phyloP scores from a whole-genome alignment of 1,140 invertebrate genomes.

The Venturia canescens region DNA sequence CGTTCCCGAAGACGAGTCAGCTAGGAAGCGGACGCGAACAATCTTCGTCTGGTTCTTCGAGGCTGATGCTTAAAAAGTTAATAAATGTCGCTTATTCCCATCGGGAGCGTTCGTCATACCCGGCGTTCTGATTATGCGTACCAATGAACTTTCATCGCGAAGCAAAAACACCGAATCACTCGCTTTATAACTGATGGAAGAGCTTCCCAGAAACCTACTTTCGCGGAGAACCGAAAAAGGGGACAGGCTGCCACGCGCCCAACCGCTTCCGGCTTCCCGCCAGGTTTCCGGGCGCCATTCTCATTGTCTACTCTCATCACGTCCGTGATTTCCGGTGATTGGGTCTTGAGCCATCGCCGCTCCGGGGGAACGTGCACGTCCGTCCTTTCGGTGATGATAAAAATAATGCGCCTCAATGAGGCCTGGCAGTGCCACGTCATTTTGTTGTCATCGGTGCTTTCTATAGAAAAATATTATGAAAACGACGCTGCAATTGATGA shows the following conservation, averaged over 20 bases:
- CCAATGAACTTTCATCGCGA: too few species aligned
- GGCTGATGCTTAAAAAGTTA: neutral
- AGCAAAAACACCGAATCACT: neutral
- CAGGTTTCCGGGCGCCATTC: slow-evolving; percentile 54
- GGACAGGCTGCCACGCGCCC: slow-evolving; percentile 37
- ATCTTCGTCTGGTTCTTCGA: slow-evolving; percentile 9
- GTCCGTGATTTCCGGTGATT: slow-evolving; percentile 57
- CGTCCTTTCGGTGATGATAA: slow-evolving; percentile 37
- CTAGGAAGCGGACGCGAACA: neutral
- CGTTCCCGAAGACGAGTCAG: neutral
- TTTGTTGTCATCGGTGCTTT: neutral
- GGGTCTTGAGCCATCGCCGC: slow-evolving; percentile 16
- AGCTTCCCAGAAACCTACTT: slow-evolving; percentile 56
- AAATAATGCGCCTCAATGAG: slow-evolving; percentile 1
- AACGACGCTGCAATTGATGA: too few species aligned
- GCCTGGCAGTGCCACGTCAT: neutral
- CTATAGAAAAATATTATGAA: too few species aligned
- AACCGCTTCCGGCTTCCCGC: slow-evolving; percentile 61
- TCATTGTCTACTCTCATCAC: slow-evolving; percentile 60
- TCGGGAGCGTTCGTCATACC: too few species aligned
- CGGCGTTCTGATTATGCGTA: too few species aligned
- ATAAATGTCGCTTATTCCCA: neutral
- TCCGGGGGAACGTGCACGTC: slow-evolving; percentile 31
- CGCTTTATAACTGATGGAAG: slow-evolving; percentile 15
- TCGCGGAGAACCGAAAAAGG: slow-evolving; percentile 55